phyloP scores from a whole-genome alignment of 1,140 invertebrate genomes.

The Drosophila ercepeae region DNA sequence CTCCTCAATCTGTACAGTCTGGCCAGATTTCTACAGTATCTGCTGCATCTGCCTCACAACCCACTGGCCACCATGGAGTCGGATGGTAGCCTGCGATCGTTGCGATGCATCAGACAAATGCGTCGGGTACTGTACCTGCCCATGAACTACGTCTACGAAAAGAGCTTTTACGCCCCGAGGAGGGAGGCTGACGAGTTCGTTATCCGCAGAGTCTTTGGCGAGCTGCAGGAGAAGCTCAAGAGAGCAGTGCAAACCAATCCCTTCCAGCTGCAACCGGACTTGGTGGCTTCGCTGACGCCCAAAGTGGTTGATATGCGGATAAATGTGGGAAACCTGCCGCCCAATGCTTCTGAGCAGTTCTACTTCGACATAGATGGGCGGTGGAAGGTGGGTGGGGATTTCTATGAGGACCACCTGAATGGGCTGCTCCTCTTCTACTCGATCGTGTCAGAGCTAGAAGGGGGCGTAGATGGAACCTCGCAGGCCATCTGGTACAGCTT shows the following conservation, averaged over 20 bases:
- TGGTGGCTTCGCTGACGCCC: slow-evolving; percentile 32
- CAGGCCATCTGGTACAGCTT: slow-evolving; percentile 63
- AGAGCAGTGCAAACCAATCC: slow-evolving; percentile 29
- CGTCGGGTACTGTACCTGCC: slow-evolving; percentile 59
- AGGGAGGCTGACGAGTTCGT: slow-evolving; percentile 45
- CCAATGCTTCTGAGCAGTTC: slow-evolving; percentile 45
- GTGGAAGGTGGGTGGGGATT: slow-evolving; percentile 47
- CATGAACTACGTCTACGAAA: slow-evolving; percentile 70
- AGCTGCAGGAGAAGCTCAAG: slow-evolving; percentile 51
- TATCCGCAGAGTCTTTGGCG: slow-evolving; percentile 53
- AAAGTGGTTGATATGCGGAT: slow-evolving; percentile 51
- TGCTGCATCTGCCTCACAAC: slow-evolving; percentile 56
- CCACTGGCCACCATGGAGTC: slow-evolving; percentile 27
- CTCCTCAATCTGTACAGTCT: slow-evolving; percentile 52
- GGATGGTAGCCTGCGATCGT: background rate
- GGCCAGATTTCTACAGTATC: slow-evolving; percentile 49
- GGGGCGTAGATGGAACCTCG: slow-evolving; percentile 4
- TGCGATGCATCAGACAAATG: slow-evolving; percentile 59
- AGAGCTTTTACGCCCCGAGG: slow-evolving; percentile 37
- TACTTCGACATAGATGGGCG: slow-evolving; percentile 18
- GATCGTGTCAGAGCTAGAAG: slow-evolving; percentile 48
- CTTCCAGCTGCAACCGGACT: slow-evolving; percentile 21
- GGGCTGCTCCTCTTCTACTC: slow-evolving; percentile 52
- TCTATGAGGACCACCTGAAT: slow-evolving; percentile 60
- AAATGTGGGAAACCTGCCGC: slow-evolving; percentile 63